Base-by-base conservation (phyloP, 37 sponge, comb jelly and placozoan species). In the Diacarnus erythraeanus region DNA sequence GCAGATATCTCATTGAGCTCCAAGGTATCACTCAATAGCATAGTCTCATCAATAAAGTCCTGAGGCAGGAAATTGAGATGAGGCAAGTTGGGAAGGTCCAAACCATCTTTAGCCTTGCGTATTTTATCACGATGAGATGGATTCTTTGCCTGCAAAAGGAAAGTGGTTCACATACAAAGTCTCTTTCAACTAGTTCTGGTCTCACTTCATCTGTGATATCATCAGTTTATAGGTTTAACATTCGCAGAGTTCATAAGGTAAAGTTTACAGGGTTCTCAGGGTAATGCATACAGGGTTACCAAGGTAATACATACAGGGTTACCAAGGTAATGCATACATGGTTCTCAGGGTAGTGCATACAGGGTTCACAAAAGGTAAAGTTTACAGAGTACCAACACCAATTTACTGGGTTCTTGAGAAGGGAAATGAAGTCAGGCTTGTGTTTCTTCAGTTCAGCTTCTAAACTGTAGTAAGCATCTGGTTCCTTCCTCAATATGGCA, bases 1-100 rank as follows among this genome's bases (percentile, higher is more conserved):
- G 93, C 66, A 20, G 88, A 80, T 38, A 91, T 44, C 85, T 98
- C 99, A 72, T 98, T 98, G 51, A 98, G 80, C 64, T 98, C 77
- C 18, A 98, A 70, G 35, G 92, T 74, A 69, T 98, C 99, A 77
- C 97, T 96, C 18, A 98, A 76, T n/a, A 88, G 36, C 10, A 96
- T 74, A 3, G 91, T 91, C 80, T 98, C 97, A 15, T 94, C 88
- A 18, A 93, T 75, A 36, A 98, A 85, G 42, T 76, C 69, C 33
- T 85, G 73, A 8, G 94, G 90, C 27, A 98, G 80, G 34, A 77
- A 89, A 42, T 73, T 80, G 18, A 83, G 83, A 27, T 78, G 44
- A 26, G 89, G 57, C 51, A 84, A 65, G 18, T 74, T 66, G 15
- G 94, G 76, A 22, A 96, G 38, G 17, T 57, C 2, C 26, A 96